A percentile compares a stretch with the other conserved stretches of the same genome.
Conservation (phyloP, 2,888 invertebrate species). For the Sarcophaga rosellei region DNA sequence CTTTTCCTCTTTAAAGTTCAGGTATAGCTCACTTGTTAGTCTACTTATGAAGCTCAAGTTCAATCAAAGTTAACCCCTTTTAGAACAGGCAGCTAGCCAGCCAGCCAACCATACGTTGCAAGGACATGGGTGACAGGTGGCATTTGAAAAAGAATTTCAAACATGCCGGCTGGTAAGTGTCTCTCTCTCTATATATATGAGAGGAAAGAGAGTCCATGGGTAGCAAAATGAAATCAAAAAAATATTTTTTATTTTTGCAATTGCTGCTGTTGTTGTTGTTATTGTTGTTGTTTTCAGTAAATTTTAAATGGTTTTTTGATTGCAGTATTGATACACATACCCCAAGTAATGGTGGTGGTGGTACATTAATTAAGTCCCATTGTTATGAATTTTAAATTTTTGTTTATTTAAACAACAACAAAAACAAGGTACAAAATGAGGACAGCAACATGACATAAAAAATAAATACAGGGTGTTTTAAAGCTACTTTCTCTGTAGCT, state of each 20-base stretch:
- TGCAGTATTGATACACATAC: constrained; percentile 62
- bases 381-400: constrained; percentile 68
- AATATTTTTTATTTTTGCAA: background rate
- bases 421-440: background rate
- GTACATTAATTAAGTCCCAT: constrained; percentile 66
- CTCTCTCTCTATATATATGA: too few relatives aligned
- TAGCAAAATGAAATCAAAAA: background rate
- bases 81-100: too few relatives aligned
- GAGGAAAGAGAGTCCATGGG: too few relatives aligned
- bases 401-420: constrained; percentile 42
- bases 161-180: constrained; percentile 27
- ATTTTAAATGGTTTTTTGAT: constrained; percentile 67
- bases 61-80: too few relatives aligned
- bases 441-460: background rate
- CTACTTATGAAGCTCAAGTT: too few relatives aligned
- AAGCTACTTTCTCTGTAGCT: background rate
- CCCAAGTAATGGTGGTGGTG: background rate
- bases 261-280: background rate
- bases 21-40: too few relatives aligned
- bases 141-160: constrained; percentile 49
- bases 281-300: constrained; percentile 40
- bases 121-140: constrained; percentile 62
- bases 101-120: background rate
- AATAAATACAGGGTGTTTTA: background rate
- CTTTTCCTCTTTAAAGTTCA: too few relatives aligned